Conservation (phyloP, 2,888 invertebrate genomes). For the Punctoribates punctum region DNA sequence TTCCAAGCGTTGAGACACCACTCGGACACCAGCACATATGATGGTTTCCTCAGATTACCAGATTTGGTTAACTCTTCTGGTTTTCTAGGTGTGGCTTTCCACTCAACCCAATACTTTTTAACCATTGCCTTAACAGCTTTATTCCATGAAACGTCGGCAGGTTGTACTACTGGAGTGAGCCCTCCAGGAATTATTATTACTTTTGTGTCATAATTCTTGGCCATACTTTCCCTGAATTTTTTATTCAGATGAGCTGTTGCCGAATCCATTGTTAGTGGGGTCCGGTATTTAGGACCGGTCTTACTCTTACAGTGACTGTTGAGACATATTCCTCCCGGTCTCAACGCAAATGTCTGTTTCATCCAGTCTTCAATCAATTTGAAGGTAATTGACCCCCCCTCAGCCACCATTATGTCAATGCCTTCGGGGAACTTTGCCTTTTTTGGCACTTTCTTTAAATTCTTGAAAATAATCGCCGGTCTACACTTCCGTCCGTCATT, state of each 20-base stretch:
- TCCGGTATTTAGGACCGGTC: neutral
- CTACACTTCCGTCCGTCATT: neutral
- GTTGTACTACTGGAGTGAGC: constrained; percentile 44
- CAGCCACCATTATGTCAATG: constrained; percentile 7
- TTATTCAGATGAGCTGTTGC: neutral
- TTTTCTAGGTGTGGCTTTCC: constrained; percentile 36
- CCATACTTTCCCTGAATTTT: neutral
- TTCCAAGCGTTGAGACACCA: constrained; percentile 21
- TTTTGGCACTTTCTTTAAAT: constrained; percentile 6
- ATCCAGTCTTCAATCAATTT: neutral
- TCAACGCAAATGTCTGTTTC: neutral
- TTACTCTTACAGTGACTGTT: neutral
- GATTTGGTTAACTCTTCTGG: neutral
- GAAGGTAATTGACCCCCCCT: neutral
- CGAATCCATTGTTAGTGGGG: neutral
- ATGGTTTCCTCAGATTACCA: neutral
- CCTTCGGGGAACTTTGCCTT: neutral
- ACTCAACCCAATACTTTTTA: constrained; percentile 39
- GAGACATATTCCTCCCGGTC: neutral
- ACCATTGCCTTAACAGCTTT: constrained; percentile 43
- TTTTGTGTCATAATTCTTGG: constrained; percentile 34
- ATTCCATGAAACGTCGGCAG: constrained; percentile 45
- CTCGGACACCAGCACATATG: neutral
- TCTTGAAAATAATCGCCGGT: constrained; percentile 32
- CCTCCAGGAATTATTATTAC: constrained; percentile 45